Evolutionary conservation across 2,797 vertebrate genomes (phyloP), one percentile per base, ranked within the genome.

Genomic region (Syndactyla subalaris): DNA sequence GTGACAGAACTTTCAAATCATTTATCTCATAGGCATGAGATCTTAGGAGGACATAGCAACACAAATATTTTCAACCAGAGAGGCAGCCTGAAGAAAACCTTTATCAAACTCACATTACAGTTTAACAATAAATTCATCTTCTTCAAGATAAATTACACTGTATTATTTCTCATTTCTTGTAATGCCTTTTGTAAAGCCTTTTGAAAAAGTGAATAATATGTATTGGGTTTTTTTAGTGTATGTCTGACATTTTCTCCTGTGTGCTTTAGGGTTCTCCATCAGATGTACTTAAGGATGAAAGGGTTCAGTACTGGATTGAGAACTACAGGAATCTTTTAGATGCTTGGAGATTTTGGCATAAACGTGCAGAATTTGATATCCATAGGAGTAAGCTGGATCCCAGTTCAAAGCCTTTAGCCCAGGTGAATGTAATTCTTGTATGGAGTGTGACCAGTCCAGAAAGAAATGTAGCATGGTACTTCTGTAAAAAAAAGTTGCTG

Each of bases 321-420:
- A 99, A 99, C 98, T 99, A 99, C 61, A 98, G 99, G 81, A 99
- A 99, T 97, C 98, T 99, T 75, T 98, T 99, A 97, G 99, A 99
- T 45, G 99, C 99, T 4, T 99, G 99, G 99, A 98, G 99, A 58
- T 99, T 99, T 98, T 99, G 99, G 99, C 99, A 99, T 97, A 99
- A 99, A 97, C 98, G 99, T 88, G 99, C 99, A 6, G 99, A 99
- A 97, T 99, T 99, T 96, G 99, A 99, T 98, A 99, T 99, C 96
- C 99, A 99, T 16, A 98, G 99, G 92, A 99, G 99, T 93, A 99
- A 99, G 78, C 97, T 99, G 97, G 99, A 99, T 97, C 99, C 99
- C 80, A 99, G 99, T 97, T 99, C 99, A 49, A 99, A 99, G 93
- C 99, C 99, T 30, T 98, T 99, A 79, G 99, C 99, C 57, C 99